A percentile compares a stretch with the other conserved stretches of the same genome.
These are phyloP conservation scores for Poliocrania exsul DNA, from an alignment of 2,797 vertebrate genomes.

Conservation along the genomic window DNA sequence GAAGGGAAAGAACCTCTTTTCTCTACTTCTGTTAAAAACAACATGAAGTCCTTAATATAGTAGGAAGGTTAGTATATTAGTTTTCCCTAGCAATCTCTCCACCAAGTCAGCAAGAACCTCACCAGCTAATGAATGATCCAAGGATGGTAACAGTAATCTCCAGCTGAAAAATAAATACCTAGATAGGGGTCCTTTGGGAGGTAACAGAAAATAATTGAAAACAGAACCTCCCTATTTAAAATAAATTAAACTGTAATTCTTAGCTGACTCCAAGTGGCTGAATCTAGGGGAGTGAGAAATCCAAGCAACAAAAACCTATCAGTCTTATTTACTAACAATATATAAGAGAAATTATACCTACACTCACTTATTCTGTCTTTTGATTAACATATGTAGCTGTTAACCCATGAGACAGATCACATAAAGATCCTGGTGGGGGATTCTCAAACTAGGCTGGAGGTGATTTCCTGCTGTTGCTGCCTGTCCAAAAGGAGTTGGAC, in stretches of 20 bases:
- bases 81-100: constrained; percentile 16
- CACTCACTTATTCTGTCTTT: background rate
- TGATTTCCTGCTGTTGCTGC: background rate
- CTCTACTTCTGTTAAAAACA: background rate
- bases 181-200: background rate
- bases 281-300: background rate
- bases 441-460: background rate
- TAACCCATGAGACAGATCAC: background rate
- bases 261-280: background rate
- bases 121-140: constrained; percentile 46
- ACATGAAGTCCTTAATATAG: background rate
- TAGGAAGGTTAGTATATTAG: background rate
- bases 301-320: background rate
- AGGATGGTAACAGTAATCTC: background rate
- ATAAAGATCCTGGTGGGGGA: background rate
- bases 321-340: background rate
- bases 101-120: constrained; percentile 33
- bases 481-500: background rate
- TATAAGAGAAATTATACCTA: background rate
- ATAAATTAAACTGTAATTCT: constrained; percentile 50
- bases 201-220: constrained; percentile 52
- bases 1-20: background rate
- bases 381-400: background rate
- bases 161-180: constrained; percentile 47
- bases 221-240: constrained; percentile 33